Conservation (phyloP, 2,888 invertebrate species). For the Leptinotarsa rubiginosa region DNA sequence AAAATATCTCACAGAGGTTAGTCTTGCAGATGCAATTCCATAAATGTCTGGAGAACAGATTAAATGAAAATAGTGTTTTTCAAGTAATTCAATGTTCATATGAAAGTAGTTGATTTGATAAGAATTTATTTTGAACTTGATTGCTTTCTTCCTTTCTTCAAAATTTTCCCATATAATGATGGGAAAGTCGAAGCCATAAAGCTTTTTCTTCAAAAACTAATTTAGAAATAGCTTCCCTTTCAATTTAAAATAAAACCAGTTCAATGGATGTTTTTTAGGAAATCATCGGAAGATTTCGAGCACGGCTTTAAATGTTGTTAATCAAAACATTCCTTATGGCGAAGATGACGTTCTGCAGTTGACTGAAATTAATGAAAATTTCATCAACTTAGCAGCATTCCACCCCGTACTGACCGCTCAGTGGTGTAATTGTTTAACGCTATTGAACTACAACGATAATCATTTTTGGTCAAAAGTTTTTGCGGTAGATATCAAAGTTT, state of each 20-base stretch:
- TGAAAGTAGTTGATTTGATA: not conserved
- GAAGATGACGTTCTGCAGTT: constrained; percentile 66
- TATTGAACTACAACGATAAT: constrained; percentile 78
- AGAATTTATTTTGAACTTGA: too few species aligned
- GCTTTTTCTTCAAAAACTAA: too few species aligned
- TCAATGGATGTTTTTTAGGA: constrained; percentile 57
- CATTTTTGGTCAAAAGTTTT: constrained; percentile 72
- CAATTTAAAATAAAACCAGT: not conserved
- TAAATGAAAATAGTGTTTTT: too few species aligned
- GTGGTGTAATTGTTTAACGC: constrained; percentile 82
- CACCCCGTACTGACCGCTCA: constrained; percentile 79
- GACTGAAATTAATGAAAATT: constrained; percentile 70
- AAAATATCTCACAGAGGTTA: too few species aligned
- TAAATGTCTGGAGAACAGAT: too few species aligned
- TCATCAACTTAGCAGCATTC: constrained; percentile 69
- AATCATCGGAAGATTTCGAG: constrained; percentile 71
- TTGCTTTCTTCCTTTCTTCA: too few species aligned
- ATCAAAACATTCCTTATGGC: constrained; percentile 45
- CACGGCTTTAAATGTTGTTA: constrained; percentile 64
- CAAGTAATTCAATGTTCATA: too few species aligned
- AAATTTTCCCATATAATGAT: too few species aligned
- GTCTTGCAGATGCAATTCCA: too few species aligned
- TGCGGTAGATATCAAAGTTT: constrained; percentile 47
- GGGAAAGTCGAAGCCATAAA: too few species aligned
- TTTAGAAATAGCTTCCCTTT: not conserved